Evolutionary conservation across 2,888 invertebrate species (phyloP).

Genomic region (Chorisops tibialis): DNA sequence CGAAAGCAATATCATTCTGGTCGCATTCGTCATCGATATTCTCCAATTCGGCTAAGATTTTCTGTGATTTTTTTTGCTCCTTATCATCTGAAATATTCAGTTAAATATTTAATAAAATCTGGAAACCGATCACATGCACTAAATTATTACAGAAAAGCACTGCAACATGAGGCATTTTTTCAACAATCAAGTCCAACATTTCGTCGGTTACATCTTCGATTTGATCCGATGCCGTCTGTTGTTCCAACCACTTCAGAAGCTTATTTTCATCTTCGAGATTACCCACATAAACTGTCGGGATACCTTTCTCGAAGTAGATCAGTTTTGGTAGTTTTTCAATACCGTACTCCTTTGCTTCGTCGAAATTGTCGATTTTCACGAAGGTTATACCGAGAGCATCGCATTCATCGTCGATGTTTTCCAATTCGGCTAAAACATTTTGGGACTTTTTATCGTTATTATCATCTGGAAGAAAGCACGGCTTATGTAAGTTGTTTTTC

Average conservation of each 20-base stretch:
- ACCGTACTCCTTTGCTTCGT: slow-evolving; percentile 87
- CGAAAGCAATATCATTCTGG: slow-evolving; percentile 86
- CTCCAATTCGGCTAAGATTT: slow-evolving; percentile 77
- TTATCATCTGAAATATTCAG: slow-evolving; percentile 71
- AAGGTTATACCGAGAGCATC: slow-evolving; percentile 84
- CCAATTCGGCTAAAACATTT: slow-evolving; percentile 79
- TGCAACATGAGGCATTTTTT: slow-evolving; percentile 83
- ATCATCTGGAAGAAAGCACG: slow-evolving; percentile 63
- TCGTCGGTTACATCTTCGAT: slow-evolving; percentile 93
- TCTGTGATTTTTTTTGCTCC: slow-evolving; percentile 86
- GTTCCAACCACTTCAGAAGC: slow-evolving; percentile 79
- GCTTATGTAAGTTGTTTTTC: not conserved
- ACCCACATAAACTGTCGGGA: slow-evolving; percentile 73
- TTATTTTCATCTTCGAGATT: slow-evolving; percentile 87
- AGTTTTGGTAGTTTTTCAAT: slow-evolving; percentile 83
- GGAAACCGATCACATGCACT: slow-evolving; percentile 41
- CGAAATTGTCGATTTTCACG: slow-evolving; percentile 87
- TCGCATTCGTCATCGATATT: slow-evolving; percentile 94
- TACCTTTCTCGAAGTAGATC: slow-evolving; percentile 77
- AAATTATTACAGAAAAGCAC: slow-evolving; percentile 91
- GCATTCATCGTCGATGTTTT: slow-evolving; percentile 92
- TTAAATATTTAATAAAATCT: too few relatives aligned
- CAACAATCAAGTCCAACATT: slow-evolving; percentile 86
- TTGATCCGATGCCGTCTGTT: slow-evolving; percentile 82
- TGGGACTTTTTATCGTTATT: slow-evolving; percentile 86